These are phyloP conservation scores for Anolis sagrei DNA, from an alignment of 2,113 vertebrate genomes.

Conservation along the genomic window DNA sequence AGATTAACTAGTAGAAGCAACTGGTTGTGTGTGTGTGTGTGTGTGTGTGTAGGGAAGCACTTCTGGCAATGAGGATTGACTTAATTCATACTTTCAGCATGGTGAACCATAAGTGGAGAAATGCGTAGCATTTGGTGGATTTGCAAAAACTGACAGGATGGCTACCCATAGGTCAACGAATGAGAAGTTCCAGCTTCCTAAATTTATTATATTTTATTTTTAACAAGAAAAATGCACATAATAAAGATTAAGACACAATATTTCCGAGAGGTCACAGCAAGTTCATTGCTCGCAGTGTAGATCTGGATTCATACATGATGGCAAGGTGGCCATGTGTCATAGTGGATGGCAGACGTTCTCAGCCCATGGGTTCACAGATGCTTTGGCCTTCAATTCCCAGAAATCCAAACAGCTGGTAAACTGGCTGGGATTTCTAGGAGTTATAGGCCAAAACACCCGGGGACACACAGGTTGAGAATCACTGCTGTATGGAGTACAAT, in stretches of 20 bases:
- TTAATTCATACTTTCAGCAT: background rate
- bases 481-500: background rate
- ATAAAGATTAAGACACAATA: background rate
- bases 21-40: background rate
- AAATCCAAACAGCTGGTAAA: no score
- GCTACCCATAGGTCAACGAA: no score
- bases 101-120: background rate
- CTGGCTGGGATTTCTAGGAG: no score
- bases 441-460: no score
- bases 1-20: background rate
- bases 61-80: background rate
- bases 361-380: no score
- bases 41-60: background rate
- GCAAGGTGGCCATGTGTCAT: background rate
- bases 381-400: no score
- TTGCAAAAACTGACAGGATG: background rate
- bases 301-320: background rate
- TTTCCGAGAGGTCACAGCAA: background rate
- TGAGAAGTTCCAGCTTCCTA: background rate
- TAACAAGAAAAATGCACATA: background rate
- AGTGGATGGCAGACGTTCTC: no score
- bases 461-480: no score
- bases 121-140: background rate
- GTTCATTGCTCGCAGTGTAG: background rate
- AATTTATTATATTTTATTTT: background rate